Evolutionary conservation across 2,797 vertebrate species (phyloP).

Genomic region (Coccyzus lansbergi): DNA sequence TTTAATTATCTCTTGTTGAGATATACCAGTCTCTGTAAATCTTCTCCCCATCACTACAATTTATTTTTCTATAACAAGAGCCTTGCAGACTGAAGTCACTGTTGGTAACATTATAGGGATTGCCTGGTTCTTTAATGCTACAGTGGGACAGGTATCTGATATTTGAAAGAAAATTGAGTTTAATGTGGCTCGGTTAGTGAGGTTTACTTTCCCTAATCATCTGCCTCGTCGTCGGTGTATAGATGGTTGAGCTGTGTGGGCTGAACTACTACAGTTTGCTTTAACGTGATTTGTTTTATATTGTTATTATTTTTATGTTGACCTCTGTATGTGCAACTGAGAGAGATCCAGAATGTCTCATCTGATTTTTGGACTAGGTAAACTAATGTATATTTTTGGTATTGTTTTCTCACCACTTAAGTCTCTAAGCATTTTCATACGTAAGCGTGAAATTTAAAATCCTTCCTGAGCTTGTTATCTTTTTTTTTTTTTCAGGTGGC

Average conservation of each 20-base stretch:
- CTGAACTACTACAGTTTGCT: not conserved
- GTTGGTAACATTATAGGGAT: not conserved
- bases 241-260: not conserved
- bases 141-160: not conserved
- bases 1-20: not conserved
- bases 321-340: not conserved
- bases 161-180: not conserved
- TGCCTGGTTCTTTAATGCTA: not conserved
- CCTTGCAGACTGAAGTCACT: not conserved
- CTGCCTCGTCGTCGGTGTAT: rapidly evolving
- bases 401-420: not conserved
- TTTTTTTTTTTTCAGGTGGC: not conserved
- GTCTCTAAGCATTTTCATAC: not conserved
- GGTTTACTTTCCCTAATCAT: not conserved
- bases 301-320: not conserved
- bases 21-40: not conserved
- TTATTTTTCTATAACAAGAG: not conserved
- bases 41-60: not conserved
- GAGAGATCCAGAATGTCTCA: not conserved
- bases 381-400: not conserved
- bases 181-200: not conserved
- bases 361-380: not conserved
- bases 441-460: not conserved
- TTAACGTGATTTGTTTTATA: not conserved
- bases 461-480: not conserved